phyloP scores from a whole-genome alignment of 2,797 vertebrate genomes.

The Lutjanus campechanus region DNA sequence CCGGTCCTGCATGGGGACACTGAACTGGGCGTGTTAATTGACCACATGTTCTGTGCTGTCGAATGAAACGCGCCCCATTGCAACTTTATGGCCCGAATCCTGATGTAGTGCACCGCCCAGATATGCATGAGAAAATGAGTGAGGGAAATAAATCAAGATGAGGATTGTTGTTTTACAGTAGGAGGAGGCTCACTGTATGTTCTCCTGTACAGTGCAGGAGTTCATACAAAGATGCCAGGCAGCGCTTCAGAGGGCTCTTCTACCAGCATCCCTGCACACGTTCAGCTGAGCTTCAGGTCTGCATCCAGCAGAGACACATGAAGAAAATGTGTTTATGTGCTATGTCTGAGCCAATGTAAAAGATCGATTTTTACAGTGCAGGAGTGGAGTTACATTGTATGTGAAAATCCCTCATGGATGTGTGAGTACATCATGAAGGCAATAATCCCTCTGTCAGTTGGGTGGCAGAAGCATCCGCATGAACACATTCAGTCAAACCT shows the following conservation, averaged over 20 bases:
- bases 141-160: constrained; percentile 50
- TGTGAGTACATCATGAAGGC: neutral
- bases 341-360: constrained; percentile 25
- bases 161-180: constrained; percentile 54
- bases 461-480: constrained; percentile 38
- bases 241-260: neutral
- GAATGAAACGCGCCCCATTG: constrained; percentile 66
- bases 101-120: constrained; percentile 43
- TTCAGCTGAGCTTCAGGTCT: constrained; percentile 10
- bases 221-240: neutral
- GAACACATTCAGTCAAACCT: constrained; percentile 9
- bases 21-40: constrained; percentile 57
- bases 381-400: constrained; percentile 21
- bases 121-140: constrained; percentile 42
- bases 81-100: constrained; percentile 61
- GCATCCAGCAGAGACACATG: constrained; percentile 15
- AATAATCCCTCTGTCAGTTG: constrained; percentile 36
- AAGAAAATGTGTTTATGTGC: constrained; percentile 1
- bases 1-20: constrained; percentile 12
- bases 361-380: constrained; percentile 36
- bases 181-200: constrained; percentile 11
- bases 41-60: constrained; percentile 42
- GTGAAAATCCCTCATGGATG: constrained; percentile 9
- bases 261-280: neutral
- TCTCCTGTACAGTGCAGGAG: neutral